These are phyloP conservation scores for Pammene fasciana DNA, from an alignment of 2,888 invertebrate genomes.

Conservation along the genomic window DNA sequence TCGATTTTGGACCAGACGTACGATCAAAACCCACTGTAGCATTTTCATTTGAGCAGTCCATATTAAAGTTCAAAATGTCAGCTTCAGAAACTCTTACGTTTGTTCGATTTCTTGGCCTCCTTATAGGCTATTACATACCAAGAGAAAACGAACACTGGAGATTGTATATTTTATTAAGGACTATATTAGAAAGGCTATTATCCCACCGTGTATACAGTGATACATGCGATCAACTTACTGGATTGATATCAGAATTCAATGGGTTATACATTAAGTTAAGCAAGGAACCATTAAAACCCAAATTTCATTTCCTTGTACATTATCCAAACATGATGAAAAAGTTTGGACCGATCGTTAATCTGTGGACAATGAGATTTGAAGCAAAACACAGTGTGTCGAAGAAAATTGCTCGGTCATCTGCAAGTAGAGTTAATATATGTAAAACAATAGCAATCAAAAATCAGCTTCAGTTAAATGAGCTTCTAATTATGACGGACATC, in stretches of 20 bases:
- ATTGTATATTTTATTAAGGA: constrained; percentile 6
- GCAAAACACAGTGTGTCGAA: constrained; percentile 6
- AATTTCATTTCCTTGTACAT: constrained; percentile 14
- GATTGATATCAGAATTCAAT: constrained; percentile 4
- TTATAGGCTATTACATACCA: constrained; percentile 7
- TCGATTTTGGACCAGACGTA: constrained; percentile 7
- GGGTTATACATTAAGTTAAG: not conserved
- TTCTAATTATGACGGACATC: not conserved
- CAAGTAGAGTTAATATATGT: not conserved
- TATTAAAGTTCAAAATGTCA: constrained; percentile 9
- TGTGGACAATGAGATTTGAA: constrained; percentile 6
- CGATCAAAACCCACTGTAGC: not conserved
- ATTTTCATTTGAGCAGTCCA: not conserved
- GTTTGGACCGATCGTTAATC: not conserved
- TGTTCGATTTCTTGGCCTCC: constrained; percentile 12
- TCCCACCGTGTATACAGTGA: not conserved
- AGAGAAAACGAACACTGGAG: constrained; percentile 6
- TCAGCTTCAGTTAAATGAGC: not conserved
- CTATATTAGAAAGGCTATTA: constrained; percentile 1
- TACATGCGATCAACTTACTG: constrained; percentile 5
- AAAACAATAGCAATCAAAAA: not conserved
- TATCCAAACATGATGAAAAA: constrained; percentile 6
- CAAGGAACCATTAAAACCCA: not conserved
- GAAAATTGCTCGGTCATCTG: not conserved
- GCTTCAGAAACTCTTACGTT: constrained; percentile 3